Conservation (phyloP, 2,113 vertebrate species). For the Leptosomus discolor region DNA sequence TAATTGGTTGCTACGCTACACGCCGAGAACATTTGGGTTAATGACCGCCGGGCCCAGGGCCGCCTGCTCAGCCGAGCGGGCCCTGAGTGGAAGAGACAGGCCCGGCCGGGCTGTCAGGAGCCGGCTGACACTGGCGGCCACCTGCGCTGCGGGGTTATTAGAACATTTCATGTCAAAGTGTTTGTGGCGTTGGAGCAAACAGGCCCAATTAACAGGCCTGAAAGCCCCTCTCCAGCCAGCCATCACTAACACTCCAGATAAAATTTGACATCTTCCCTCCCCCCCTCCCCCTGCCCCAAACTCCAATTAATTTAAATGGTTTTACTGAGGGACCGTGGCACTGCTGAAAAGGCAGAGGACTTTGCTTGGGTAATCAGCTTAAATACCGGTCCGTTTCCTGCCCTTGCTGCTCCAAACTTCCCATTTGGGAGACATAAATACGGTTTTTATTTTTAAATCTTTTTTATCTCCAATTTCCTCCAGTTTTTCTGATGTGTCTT, state of each 20-base stretch:
- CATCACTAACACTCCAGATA: constrained; percentile 71
- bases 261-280: constrained; percentile 76
- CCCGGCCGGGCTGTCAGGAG: constrained; percentile 63
- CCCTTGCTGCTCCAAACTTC: constrained; percentile 70
- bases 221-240: constrained; percentile 78
- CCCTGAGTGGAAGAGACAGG: constrained; percentile 81
- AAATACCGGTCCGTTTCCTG: constrained; percentile 77
- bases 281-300: constrained; percentile 29
- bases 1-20: constrained; percentile 70
- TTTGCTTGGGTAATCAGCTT: constrained; percentile 81
- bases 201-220: constrained; percentile 83
- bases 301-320: constrained; percentile 79
- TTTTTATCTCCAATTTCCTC: constrained; percentile 45
- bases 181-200: constrained; percentile 71
- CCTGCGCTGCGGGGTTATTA: constrained; percentile 81
- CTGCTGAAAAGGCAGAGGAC: constrained; percentile 77
- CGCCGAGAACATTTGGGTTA: constrained; percentile 71
- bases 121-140: constrained; percentile 61
- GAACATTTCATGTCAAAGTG: constrained; percentile 76
- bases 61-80: constrained; percentile 81
- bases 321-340: not conserved
- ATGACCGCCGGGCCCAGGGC: constrained; percentile 64
- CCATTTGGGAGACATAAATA: constrained; percentile 51
- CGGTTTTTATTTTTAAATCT: not conserved
- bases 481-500: not conserved